Percentiles rank a stretch among this genome's conserved stretches.
Conservation (phyloP, 2,888 invertebrate genomes). For the Pocota personata region DNA sequence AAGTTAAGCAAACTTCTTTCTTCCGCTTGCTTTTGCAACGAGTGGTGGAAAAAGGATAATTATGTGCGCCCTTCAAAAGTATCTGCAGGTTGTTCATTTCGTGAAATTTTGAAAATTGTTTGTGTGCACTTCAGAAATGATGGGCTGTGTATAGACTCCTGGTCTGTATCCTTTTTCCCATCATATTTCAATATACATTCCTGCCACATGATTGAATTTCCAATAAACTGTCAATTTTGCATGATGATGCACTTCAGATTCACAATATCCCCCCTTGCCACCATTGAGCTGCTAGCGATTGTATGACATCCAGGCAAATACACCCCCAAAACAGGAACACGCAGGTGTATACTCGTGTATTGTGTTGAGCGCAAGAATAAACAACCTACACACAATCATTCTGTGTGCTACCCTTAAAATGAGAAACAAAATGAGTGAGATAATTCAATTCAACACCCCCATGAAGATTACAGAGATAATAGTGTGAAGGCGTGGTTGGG, state of each 20-base stretch:
- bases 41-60: slow-evolving; percentile 26
- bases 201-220: slow-evolving; percentile 63
- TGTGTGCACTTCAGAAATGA: slow-evolving; percentile 3
- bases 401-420: slow-evolving; percentile 59
- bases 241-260: slow-evolving; percentile 67
- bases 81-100: slow-evolving; percentile 39
- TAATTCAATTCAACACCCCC: slow-evolving; percentile 69
- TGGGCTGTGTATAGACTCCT: not conserved
- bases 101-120: not conserved
- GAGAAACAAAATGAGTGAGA: slow-evolving; percentile 71
- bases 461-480: slow-evolving; percentile 72
- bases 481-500: slow-evolving; percentile 60
- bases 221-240: slow-evolving; percentile 71
- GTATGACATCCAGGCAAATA: not conserved
- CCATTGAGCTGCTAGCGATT: not conserved
- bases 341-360: slow-evolving; percentile 63
- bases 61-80: slow-evolving; percentile 54
- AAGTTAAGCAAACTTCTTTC: slow-evolving; percentile 40
- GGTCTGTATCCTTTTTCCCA: not conserved
- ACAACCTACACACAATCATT: slow-evolving; percentile 52
- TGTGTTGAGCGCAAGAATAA: slow-evolving; percentile 53
- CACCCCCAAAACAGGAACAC: slow-evolving; percentile 24
- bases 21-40: slow-evolving; percentile 33
- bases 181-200: slow-evolving; percentile 60
- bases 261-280: not conserved